Base-by-base conservation (phyloP, 2,113 vertebrate species). In the Lasiurus cinereus region DNA sequence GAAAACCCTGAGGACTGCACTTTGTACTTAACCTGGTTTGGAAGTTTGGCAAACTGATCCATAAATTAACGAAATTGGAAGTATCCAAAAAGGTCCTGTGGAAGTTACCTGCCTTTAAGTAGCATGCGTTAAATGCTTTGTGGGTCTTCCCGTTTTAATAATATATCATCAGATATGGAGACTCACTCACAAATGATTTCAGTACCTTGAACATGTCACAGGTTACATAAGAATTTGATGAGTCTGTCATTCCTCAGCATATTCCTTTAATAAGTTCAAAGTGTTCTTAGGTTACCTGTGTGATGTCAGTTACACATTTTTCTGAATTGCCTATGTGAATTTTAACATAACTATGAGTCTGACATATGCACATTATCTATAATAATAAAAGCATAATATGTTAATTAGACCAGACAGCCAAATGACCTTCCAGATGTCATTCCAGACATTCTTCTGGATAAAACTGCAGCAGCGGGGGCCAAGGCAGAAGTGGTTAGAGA, bases 11-110 rank as follows among this genome's bases (percentile, higher is more conserved):
- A 50, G 56, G 78, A 74, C 39, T 78, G 11, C n/a, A 62, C 27
- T 93, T 88, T 88, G 48, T 78, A 36, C 39, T 83, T 52, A 56
- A 59, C 9, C 31, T 83, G 31, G 88, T 62, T 91, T 89, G 54
- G 43, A 36, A 54, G 76, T 93, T 78, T 83, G 88, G 56, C 29
- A 96, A 85, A 82, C 7, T 43, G 69, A 88, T 64, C 88, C 52
- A 9, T 48, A 93, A 86, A 52, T 73, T 89, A 79, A 67, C 80
- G 67, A 48, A 70, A 21, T 62, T 83, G 13, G 18, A 82, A 64
- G 43, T 39, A 83, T 62, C 21, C 31, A 94, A 85, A 83, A 43
- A 22, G 27, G 16, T 80, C 83, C 62, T 59, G 67, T 82, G 66
- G 18, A 91, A 86, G 69, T 83, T 27, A 78, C 69, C 54, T 90